Evolutionary conservation across 2,797 vertebrate species (phyloP).

Genomic region (Mus spretus): DNA sequence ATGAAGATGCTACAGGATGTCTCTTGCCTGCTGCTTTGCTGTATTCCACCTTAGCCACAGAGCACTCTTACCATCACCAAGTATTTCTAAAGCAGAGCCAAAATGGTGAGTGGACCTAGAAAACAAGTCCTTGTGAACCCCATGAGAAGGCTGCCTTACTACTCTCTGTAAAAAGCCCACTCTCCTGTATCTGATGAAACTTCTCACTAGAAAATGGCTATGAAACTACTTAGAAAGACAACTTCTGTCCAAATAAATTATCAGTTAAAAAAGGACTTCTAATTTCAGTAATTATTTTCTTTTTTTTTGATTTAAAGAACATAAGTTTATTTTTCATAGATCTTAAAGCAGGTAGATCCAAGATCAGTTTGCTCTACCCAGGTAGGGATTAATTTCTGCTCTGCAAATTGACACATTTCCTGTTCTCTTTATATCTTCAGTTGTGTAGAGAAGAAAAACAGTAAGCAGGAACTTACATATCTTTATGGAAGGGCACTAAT

Average conservation of each 20-base stretch:
- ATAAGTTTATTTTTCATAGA: neutral
- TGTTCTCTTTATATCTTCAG: neutral
- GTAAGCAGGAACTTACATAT: neutral
- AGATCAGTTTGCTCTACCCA: too few relatives aligned
- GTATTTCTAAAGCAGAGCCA: neutral
- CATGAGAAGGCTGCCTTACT: neutral
- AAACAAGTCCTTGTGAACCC: neutral
- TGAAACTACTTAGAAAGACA: constrained; percentile 15
- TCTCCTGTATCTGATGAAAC: neutral
- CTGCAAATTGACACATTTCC: neutral
- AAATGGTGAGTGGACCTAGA: neutral
- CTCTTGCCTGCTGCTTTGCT: neutral
- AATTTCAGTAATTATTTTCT: constrained; percentile 34
- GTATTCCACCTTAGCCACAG: neutral
- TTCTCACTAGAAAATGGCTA: neutral
- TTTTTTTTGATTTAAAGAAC: neutral
- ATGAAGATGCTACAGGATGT: neutral
- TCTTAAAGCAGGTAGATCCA: neutral
- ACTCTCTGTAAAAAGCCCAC: neutral
- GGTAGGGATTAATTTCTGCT: neutral
- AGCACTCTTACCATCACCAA: neutral
- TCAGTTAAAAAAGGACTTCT: constrained; percentile 9
- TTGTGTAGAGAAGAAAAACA: neutral
- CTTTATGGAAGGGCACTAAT: neutral
- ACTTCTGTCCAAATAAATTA: constrained; percentile 16